These are phyloP conservation scores for Callyntrura sp. DNA, from an alignment of 2,888 invertebrate genomes.

Conservation along the genomic window DNA sequence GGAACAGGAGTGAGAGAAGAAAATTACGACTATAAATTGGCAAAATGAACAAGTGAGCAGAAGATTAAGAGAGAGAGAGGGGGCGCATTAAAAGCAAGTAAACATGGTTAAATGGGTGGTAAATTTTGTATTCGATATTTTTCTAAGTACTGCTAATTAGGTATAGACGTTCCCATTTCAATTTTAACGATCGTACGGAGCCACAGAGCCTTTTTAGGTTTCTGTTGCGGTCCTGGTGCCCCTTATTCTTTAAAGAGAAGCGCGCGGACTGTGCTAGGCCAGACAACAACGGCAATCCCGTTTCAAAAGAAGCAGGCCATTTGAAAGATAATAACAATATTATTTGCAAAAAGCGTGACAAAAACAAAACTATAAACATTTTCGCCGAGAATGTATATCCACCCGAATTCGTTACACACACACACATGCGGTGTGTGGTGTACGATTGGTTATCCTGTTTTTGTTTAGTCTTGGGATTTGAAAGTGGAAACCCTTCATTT, in stretches of 20 bases:
- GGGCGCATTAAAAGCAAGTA: background rate
- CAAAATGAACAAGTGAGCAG: background rate
- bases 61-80: background rate
- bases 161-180: background rate
- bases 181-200: slow-evolving; percentile 22
- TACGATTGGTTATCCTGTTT: background rate
- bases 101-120: background rate
- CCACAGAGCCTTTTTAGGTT: background rate
- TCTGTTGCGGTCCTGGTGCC: background rate
- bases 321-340: too few relatives aligned
- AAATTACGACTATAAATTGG: slow-evolving; percentile 13
- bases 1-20: background rate
- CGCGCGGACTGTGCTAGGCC: background rate
- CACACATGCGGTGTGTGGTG: slow-evolving; percentile 15
- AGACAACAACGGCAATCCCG: background rate
- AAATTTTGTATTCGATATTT: background rate
- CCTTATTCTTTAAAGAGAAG: background rate
- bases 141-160: background rate
- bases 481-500: slow-evolving; percentile 15
- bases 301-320: background rate
- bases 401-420: background rate
- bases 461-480: background rate
- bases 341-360: background rate
- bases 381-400: background rate
- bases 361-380: slow-evolving; percentile 19